Evolutionary conservation across 2,113 vertebrate genomes (phyloP).

Genomic region (Nannospalax galili): DNA sequence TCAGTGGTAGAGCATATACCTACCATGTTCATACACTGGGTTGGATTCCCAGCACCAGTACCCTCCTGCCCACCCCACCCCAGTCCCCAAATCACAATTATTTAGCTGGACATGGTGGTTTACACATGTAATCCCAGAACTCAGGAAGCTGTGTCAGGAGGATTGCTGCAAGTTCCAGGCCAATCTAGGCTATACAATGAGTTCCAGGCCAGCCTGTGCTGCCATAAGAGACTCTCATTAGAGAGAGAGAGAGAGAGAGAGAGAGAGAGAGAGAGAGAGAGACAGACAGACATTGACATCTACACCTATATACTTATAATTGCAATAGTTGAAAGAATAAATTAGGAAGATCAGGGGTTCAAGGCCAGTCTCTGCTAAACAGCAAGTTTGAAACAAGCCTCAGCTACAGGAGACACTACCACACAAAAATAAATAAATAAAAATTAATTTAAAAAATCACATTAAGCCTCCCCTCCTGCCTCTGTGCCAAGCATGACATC

Average conservation of each 20-base stretch:
- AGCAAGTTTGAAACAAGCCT: not conserved
- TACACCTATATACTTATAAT: not conserved
- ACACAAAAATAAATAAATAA: too few species aligned
- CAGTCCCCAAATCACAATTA: not conserved
- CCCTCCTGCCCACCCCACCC: too few species aligned
- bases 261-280: not conserved
- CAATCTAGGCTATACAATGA: not conserved
- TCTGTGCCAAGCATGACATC: not conserved
- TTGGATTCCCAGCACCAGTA: not conserved
- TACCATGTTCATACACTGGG: too few species aligned
- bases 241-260: not conserved
- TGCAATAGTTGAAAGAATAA: not conserved
- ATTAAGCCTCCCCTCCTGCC: not conserved
- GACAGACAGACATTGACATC: too few species aligned
- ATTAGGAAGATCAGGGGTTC: not conserved
- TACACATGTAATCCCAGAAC: not conserved
- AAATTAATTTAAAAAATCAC: too few species aligned
- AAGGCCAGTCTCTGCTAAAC: not conserved
- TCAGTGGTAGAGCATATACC: not conserved
- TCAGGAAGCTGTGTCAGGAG: not conserved
- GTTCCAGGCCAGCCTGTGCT: not conserved
- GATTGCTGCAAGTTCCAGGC: not conserved
- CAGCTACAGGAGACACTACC: not conserved
- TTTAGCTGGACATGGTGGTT: not conserved
- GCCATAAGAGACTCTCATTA: not conserved